These are phyloP conservation scores for Drosophila bocki DNA, from an alignment of 1,140 invertebrate species.

Conservation along the genomic window DNA sequence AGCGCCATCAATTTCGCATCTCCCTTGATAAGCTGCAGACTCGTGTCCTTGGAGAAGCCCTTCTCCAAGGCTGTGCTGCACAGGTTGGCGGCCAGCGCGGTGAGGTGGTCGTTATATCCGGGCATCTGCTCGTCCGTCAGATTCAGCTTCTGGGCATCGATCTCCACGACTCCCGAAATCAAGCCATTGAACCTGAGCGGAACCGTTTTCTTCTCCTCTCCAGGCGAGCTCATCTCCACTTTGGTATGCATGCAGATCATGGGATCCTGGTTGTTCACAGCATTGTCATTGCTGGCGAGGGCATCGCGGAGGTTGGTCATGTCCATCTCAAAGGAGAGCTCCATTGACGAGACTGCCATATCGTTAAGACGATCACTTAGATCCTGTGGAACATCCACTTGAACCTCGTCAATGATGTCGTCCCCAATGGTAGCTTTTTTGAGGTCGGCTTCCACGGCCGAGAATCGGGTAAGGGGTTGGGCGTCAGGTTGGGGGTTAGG, in stretches of 20 bases:
- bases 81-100: conserved; percentile 70
- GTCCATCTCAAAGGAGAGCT: conserved; percentile 77
- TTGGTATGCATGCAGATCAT: conserved; percentile 59
- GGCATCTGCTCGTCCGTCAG: conserved; percentile 46
- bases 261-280: neutral
- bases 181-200: conserved; percentile 69
- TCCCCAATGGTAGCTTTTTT: neutral
- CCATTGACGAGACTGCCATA: conserved; percentile 73
- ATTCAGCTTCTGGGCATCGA: conserved; percentile 60
- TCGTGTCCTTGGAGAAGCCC: conserved; percentile 39
- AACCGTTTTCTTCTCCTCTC: neutral
- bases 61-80: conserved; percentile 70
- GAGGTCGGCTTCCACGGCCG: neutral
- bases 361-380: conserved; percentile 54
- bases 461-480: neutral
- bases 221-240: conserved; percentile 39
- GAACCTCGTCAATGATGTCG: conserved; percentile 24
- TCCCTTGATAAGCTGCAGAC: conserved; percentile 5
- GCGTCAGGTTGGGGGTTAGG: neutral
- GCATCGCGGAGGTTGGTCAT: conserved; percentile 71
- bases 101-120: conserved; percentile 65
- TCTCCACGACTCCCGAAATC: conserved; percentile 62
- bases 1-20: neutral
- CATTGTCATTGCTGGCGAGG: conserved; percentile 2
- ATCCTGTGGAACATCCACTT: conserved; percentile 51